A percentile compares a stretch with the other conserved stretches of the same genome.
These are phyloP conservation scores for Barbus barbus DNA, from an alignment of 2,113 vertebrate genomes.

Conservation along the genomic window DNA sequence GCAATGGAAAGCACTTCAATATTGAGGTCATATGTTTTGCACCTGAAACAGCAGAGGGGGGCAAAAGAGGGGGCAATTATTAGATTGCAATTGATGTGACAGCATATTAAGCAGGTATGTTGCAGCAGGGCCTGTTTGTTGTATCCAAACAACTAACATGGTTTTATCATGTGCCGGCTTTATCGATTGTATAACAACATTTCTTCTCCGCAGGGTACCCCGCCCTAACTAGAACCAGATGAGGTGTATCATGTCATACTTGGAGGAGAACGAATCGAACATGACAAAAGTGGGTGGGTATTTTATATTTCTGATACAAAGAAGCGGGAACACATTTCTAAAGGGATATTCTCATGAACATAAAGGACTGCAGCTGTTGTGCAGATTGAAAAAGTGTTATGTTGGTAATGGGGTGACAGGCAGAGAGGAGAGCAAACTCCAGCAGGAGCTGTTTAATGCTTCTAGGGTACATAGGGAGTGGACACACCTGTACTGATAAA, in stretches of 20 bases:
- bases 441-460: constrained; percentile 66
- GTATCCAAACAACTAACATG: constrained; percentile 63
- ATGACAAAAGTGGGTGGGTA: constrained; percentile 82
- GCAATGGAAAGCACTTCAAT: background rate
- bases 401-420: constrained; percentile 74
- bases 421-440: constrained; percentile 66
- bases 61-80: background rate
- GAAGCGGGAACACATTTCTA: constrained; percentile 78
- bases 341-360: constrained; percentile 74
- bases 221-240: constrained; percentile 83
- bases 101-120: background rate
- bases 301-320: constrained; percentile 81
- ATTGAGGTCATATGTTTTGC: background rate
- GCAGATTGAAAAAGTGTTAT: constrained; percentile 70
- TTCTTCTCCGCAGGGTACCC: constrained; percentile 78
- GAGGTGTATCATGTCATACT: constrained; percentile 82
- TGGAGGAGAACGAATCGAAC: constrained; percentile 80
- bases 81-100: background rate
- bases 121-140: constrained; percentile 41
- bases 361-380: constrained; percentile 78
- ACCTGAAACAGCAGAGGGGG: background rate
- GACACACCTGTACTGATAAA: constrained; percentile 52
- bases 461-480: constrained; percentile 58
- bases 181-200: constrained; percentile 77
- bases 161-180: constrained; percentile 70